Evolutionary conservation across 2,888 invertebrate species (phyloP), one percentile per base, ranked within the genome.

Genomic region (Carpatolechia fugitivella): DNA sequence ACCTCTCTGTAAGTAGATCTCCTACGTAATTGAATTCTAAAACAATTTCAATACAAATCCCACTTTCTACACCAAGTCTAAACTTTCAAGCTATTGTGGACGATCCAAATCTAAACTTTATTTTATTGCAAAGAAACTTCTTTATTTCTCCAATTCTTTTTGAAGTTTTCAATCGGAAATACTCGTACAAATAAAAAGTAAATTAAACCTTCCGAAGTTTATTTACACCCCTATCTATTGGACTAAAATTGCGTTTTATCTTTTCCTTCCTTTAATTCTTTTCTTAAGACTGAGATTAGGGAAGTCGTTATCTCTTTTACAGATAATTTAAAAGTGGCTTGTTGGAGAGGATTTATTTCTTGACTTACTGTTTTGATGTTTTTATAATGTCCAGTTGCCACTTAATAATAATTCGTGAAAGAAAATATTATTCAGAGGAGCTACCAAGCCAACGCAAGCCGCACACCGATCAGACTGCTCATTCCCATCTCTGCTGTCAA

Each of bases 201-300:
- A 70, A 66, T 63, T 56, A 66, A 70, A 68, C 59, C 60, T 66
- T 65, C 62, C 60, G 57, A 68, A 69, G 60, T 69, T 75, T 68
- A 64, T 68, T 74, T 67, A 64, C 50, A 14, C 62, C 66, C 66
- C 61, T 44, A 68, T 65, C 61, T 44, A 68, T 65, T 68, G 62
- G 66, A 62, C 63, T 70, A 65, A 70, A 70, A 65, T 69, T 64
- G 64, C 64, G 63, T 73, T 70, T 73, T 76, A 77, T 75, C 71
- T 69, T 31, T 62, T 62, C 61, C 58, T 60, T 40, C 48, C 16
- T 51, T 59, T 60, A 60, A 59, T 63, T 61, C 57, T 60, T 59
- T 56, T 56, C 55, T 56, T 53, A 57, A 52, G 54, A 59, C 58
- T 56, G 44, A 54, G 58, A 61, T 65, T 60, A 64, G 47, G 29